Evolutionary conservation across 2,797 vertebrate genomes (phyloP).

Genomic region (Lepilemur ruficaudatus): DNA sequence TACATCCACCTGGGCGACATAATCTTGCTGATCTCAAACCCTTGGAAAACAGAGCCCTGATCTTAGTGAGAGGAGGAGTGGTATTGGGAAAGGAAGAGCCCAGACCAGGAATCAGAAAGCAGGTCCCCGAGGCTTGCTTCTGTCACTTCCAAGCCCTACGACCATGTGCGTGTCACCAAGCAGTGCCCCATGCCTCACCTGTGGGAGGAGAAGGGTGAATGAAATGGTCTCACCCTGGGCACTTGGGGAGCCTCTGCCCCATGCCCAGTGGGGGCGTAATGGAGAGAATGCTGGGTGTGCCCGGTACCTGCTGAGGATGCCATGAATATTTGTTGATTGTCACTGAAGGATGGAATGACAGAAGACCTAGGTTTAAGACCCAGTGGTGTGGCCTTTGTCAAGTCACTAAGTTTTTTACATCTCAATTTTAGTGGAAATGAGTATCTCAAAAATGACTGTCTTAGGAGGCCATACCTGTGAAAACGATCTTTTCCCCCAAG

Average conservation of each 20-base stretch:
- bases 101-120: neutral
- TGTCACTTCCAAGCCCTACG: neutral
- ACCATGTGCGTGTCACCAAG: neutral
- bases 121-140: neutral
- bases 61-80: neutral
- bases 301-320: neutral
- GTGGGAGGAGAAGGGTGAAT: neutral
- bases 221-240: neutral
- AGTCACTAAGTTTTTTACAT: neutral
- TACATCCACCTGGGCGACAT: neutral
- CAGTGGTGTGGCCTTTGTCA: neutral
- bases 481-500: neutral
- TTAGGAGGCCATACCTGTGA: neutral
- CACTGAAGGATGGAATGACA: neutral
- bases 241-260: fast-evolving
- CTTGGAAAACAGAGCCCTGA: neutral
- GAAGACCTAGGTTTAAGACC: neutral
- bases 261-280: neutral
- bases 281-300: neutral
- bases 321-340: neutral
- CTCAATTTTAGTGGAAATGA: neutral
- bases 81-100: neutral
- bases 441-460: neutral
- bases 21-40: neutral
- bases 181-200: neutral